Evolutionary conservation across 2,888 invertebrate genomes (phyloP), one percentile per base, ranked within the genome.

Genomic region (Drosophila putrida): DNA sequence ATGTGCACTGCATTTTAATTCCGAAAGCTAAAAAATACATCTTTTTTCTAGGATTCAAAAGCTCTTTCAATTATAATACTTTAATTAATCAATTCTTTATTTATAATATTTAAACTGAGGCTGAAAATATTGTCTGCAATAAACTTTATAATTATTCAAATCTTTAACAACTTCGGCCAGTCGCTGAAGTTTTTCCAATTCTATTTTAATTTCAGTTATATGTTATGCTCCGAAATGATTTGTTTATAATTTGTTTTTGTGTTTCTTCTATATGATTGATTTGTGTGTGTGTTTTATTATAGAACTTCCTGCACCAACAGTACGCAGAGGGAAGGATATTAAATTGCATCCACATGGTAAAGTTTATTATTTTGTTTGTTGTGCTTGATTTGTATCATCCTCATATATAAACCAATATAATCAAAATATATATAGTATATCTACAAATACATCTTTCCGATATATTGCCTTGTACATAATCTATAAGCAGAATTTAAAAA

Each of bases 261-360:
- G 4, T 62, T 53, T 11, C 58, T 57, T 25, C 20, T 33, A 57
- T 54, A 71, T 80, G 54, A 44, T 70, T 57, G 46, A 73, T 78
- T 69, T 81, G 78, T 84, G 63, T 81, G 75, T 81, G 82, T 78
- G 64, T 75, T 79, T 77, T 79, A 77, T 90, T 91, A 78, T 92
- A 92, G 92, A 91, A 89, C 82, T 91, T 88, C 91, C 90, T 90
- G 90, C 89, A 88, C 81, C 90, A 89, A 90, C 89, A 90, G 86
- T 83, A 84, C 90, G 87, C 85, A 91, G 91, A 92, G 90, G 92
- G 92, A 92, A 91, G 91, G 92, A 92, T 86, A 89, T 91, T 82
- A 92, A 92, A 90, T 91, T 90, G 80, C 91, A 91, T 90, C 88
- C 91, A 91, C 88, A 91, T 85, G 91, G 91, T 91, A 91, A 91